Evolutionary conservation across 2,797 vertebrate genomes (phyloP).

Genomic region (Ispidina picta): DNA sequence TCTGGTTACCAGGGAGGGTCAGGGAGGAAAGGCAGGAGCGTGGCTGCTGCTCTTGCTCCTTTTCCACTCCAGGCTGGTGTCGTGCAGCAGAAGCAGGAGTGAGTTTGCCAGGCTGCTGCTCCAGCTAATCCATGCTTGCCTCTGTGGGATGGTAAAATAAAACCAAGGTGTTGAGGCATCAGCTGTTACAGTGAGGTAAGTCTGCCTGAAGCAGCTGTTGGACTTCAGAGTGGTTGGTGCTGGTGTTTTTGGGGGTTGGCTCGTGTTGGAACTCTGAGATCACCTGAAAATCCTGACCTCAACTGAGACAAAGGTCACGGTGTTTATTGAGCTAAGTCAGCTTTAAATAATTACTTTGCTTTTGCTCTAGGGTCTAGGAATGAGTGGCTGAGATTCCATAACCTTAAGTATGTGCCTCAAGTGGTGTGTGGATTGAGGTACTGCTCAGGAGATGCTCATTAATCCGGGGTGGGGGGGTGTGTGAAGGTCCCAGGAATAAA

Average conservation of each 20-base stretch:
- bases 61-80: not conserved
- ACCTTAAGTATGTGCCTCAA: constrained; percentile 69
- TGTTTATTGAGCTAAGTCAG: constrained; percentile 54
- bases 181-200: not conserved
- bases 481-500: not conserved
- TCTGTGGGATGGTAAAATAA: not conserved
- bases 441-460: not conserved
- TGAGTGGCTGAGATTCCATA: constrained; percentile 69
- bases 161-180: not conserved
- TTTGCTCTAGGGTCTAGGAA: constrained; percentile 65
- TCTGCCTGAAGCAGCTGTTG: not conserved
- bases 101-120: not conserved
- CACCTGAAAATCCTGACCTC: constrained; percentile 42
- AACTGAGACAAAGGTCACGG: constrained; percentile 68
- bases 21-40: not conserved
- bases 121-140: not conserved
- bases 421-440: not conserved
- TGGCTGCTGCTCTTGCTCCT: not conserved
- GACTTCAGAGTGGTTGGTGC: not conserved
- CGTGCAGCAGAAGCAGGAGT: not conserved
- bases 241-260: not conserved
- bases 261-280: not conserved
- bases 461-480: not conserved
- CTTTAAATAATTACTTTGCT: constrained; percentile 64
- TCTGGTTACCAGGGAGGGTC: not conserved